A percentile compares a stretch with the other conserved stretches of the same genome.
Evolutionary conservation across 2,888 invertebrate genomes (phyloP).

Genomic region (Rosalia funebris): DNA sequence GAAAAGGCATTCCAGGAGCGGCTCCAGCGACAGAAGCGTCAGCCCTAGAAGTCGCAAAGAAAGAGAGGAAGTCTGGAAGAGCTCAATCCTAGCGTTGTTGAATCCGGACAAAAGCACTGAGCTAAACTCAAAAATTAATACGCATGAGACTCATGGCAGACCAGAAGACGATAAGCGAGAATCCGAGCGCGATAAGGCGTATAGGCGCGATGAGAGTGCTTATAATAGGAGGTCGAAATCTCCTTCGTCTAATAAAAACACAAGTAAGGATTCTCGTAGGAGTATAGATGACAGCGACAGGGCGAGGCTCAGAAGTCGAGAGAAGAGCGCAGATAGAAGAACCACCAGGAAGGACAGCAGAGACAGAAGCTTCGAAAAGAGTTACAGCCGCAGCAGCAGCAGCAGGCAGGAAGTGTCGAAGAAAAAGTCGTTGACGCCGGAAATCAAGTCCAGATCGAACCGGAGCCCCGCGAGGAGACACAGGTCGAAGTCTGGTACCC

Average conservation of each 20-base stretch:
- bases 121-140: not conserved
- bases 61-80: constrained; percentile 23
- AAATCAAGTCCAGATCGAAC: constrained; percentile 29
- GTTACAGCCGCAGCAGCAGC: constrained; percentile 15
- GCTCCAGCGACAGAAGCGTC: not conserved
- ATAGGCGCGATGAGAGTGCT: no score
- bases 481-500: constrained; percentile 25
- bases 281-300: constrained; percentile 1
- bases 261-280: no score
- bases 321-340: constrained; percentile 44
- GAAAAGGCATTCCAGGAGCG: not conserved
- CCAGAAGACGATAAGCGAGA: not conserved
- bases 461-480: constrained; percentile 16
- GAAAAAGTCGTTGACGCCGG: constrained; percentile 33
- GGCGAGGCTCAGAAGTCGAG: not conserved
- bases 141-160: no score
- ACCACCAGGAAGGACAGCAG: constrained; percentile 47
- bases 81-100: constrained; percentile 25
- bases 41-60: constrained; percentile 3
- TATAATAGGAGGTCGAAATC: constrained; percentile 11
- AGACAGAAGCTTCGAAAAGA: constrained; percentile 29
- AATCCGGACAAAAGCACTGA: constrained; percentile 23
- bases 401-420: constrained; percentile 25
- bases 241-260: not conserved
- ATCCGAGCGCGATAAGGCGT: not conserved